phyloP scores from a whole-genome alignment of 2,888 invertebrate genomes.

The Sipha maydis region DNA sequence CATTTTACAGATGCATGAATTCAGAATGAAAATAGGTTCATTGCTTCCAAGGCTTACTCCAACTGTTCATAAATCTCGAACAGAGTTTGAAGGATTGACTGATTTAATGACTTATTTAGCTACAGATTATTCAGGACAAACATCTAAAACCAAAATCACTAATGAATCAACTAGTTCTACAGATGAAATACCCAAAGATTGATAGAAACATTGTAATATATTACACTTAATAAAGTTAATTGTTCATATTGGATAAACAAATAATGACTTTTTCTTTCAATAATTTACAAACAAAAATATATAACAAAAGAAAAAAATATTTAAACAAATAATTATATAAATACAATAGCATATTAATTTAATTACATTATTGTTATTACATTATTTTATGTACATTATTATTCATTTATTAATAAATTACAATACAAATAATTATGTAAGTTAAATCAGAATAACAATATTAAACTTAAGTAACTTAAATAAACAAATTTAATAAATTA shows the following conservation, averaged over 20 bases:
- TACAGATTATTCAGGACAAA: constrained; percentile 67
- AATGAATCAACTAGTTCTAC: not conserved
- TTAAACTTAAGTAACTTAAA: constrained; percentile 19
- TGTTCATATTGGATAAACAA: constrained; percentile 30
- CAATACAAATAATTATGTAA: constrained; percentile 17
- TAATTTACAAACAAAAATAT: constrained; percentile 55
- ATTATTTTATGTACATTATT: constrained; percentile 25
- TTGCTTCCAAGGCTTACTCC: constrained; percentile 80
- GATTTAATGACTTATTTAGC: constrained; percentile 85
- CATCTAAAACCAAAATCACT: constrained; percentile 51
- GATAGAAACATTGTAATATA: constrained; percentile 48
- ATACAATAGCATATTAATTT: constrained; percentile 29
- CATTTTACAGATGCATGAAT: constrained; percentile 79
- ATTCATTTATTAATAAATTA: constrained; percentile 19
- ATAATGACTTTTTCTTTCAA: constrained; percentile 18
- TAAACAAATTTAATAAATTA: constrained; percentile 20
- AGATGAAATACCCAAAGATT: constrained; percentile 37
- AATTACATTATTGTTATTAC: not conserved
- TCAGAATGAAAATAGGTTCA: constrained; percentile 82
- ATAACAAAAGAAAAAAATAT: constrained; percentile 42
- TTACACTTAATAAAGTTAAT: constrained; percentile 46
- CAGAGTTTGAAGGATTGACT: constrained; percentile 85
- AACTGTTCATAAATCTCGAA: constrained; percentile 82
- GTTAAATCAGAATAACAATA: constrained; percentile 41
- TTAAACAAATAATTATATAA: constrained; percentile 34